Base-by-base conservation (phyloP, 2,888 invertebrate species). In the Caenorhabditis zanzibari region DNA sequence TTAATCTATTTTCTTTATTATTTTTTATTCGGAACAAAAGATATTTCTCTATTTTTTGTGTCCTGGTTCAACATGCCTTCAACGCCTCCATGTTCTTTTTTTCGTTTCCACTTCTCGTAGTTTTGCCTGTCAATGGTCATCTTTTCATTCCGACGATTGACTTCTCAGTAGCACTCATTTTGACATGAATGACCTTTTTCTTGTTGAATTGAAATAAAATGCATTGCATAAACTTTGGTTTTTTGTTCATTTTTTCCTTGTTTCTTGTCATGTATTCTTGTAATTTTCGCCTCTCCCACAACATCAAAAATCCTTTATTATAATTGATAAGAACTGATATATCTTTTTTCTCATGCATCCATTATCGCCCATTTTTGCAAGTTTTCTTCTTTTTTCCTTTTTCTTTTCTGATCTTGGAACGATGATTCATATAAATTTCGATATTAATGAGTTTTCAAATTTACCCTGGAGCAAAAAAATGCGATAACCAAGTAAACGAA, bases 131-230 rank as follows among this genome's bases (percentile, higher is more conserved):
- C 63, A 56, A 63, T 74, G 52, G 63, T 74, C 74, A 73, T 63
- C 56, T 44, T 22, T 49, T 24, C 35, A n/a, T 24, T 56, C 44
- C 38, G 12, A 38, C 71, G 44, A 71, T 71, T 79, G 69, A 69
- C 69, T 69, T 54, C 64, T 56, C 38, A 35, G 47, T 47, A 47
- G 26, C 72, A 71, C 71, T 79, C 79, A 72, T 66, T 79, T 66
- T 79, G 72, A 66, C 79, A 52, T 72, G 71, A 71, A 52, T 72
- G 71, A 64, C 71, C 79, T 79, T 66, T 79, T 59, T 61, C 24
- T n/a, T 64, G 71, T 71, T 47, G 19, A 56, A 47, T 69, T 58
- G 32, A 63, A 64, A 44, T 41, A 35, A 59, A 52, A 72, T 52
- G 61, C 14, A 52, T 61, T 76, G 63, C 77, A 79, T 79, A 63